Evolutionary conservation across 1,140 invertebrate species (phyloP).

Genomic region (Caerostris darwini): DNA sequence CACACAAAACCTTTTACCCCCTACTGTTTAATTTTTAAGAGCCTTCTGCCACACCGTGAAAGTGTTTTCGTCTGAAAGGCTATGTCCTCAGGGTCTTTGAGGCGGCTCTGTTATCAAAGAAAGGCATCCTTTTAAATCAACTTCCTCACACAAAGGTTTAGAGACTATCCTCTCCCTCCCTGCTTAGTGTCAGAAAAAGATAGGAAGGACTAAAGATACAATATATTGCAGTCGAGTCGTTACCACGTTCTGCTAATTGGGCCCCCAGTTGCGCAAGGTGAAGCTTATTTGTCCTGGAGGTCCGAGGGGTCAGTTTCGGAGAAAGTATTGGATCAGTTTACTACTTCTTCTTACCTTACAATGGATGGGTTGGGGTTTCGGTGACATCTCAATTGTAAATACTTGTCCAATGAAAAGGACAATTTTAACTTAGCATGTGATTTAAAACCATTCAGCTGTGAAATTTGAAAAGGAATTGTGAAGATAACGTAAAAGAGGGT

Average conservation of each 20-base stretch:
- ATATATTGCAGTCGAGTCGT: not conserved
- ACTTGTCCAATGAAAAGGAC: not conserved
- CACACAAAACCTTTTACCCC: slow-evolving; percentile 12
- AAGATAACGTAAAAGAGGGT: no score
- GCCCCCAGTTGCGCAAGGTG: not conserved
- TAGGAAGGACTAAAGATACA: not conserved
- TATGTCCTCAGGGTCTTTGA: not conserved
- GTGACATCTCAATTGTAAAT: not conserved
- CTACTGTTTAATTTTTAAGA: slow-evolving; percentile 47
- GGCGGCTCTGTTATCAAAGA: not conserved
- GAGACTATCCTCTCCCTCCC: not conserved
- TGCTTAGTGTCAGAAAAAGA: not conserved
- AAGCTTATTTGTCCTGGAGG: not conserved
- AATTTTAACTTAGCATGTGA: not conserved
- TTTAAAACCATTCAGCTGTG: not conserved
- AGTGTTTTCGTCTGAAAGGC: not conserved
- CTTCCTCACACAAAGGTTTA: not conserved
- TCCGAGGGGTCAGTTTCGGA: not conserved
- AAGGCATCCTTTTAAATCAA: not conserved
- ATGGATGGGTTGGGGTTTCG: not conserved
- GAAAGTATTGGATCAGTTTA: not conserved
- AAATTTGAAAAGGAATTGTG: no score
- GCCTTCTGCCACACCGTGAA: not conserved
- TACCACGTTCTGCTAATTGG: not conserved
- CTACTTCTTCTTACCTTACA: not conserved